Base-by-base conservation (phyloP, 92 coral and sea anemone species). In the Palythoa caribaeorum region DNA sequence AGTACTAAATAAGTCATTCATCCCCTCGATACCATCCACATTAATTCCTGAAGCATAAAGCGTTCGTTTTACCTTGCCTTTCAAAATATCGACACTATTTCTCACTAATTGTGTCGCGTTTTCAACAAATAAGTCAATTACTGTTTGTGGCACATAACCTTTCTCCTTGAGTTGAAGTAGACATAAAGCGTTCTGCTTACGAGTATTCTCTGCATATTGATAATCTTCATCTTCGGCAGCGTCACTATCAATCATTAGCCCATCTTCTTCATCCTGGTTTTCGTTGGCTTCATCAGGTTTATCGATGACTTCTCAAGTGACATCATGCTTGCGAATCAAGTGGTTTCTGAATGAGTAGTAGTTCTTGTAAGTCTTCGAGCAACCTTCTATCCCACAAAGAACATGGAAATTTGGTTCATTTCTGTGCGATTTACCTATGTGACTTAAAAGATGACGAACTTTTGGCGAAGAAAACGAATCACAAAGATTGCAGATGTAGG, bases 381-480 rank as follows among this genome's bases (percentile, higher is more conserved):
- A 60, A 14, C 66, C 66, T 60, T 60, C 66, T 3, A 60, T 60
- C 66, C 66, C 66, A 60, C 20, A 60, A 60, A 60, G 66, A 60
- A 60, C 66, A 60, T 60, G 66, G 66, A 60, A 60, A 60, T 60
- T 60, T n/a, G 66, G 66, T 60, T 60, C 66, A 55, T 55, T 55
- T 55, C 63, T 55, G 63, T 55, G 63, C 63, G 63, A 60, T 60
- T 60, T 12, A 4, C 66, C 66, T 60, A 60, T 60, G 66, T 60
- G 66, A n/a, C 68, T 60, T 60, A 60, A 60, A 60, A 60, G 68
- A 60, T 60, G 13, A 60, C 13, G 20, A 60, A 60, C 12, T 20
- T 15, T 60, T 60, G 68, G 68, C 68, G 4, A 13, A 15, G 68
- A 60, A 60, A 60, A 60, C 15, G 68, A 62, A n/a, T 62, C 35